Evolutionary conservation across 1,140 invertebrate genomes (phyloP).

Genomic region (Idris sp.): DNA sequence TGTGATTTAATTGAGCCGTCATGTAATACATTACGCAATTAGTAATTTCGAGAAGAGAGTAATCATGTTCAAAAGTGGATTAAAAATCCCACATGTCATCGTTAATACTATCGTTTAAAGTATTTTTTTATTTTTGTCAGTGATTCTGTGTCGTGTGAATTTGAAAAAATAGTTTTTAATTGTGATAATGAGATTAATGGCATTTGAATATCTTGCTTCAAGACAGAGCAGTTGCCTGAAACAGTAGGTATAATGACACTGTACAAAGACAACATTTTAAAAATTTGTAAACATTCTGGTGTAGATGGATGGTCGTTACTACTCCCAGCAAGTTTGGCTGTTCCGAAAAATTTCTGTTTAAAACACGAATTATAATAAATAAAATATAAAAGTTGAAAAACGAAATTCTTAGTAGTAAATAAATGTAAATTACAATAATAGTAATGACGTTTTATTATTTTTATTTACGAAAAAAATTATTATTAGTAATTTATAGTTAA

Average conservation of each 20-base stretch:
- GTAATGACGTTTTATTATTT: too few relatives aligned
- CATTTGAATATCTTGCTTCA: not conserved
- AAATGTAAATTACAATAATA: too few relatives aligned
- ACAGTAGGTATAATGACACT: conserved; percentile 20
- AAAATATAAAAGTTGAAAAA: conserved; percentile 10
- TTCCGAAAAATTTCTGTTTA: conserved; percentile 31
- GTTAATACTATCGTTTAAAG: not conserved
- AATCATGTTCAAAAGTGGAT: too few relatives aligned
- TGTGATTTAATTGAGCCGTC: too few relatives aligned
- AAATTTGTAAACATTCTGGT: conserved; percentile 19
- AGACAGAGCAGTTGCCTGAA: conserved; percentile 20
- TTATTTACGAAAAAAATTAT: too few relatives aligned
- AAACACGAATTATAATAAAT: conserved; percentile 1
- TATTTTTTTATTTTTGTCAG: conserved; percentile 1
- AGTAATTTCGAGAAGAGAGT: too few relatives aligned
- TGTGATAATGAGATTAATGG: conserved; percentile 9
- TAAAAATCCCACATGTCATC: not conserved
- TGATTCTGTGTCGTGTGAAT: not conserved
- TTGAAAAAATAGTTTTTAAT: conserved; percentile 14
- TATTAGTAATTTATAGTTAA: too few relatives aligned
- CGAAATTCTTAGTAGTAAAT: too few relatives aligned
- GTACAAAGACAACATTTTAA: conserved; percentile 25
- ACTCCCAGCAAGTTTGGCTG: conserved; percentile 24
- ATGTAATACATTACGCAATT: too few relatives aligned
- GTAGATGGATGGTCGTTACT: conserved; percentile 26